Evolutionary conservation across 2,113 vertebrate species (phyloP).

Genomic region (Mesoclemmys tuberculata): DNA sequence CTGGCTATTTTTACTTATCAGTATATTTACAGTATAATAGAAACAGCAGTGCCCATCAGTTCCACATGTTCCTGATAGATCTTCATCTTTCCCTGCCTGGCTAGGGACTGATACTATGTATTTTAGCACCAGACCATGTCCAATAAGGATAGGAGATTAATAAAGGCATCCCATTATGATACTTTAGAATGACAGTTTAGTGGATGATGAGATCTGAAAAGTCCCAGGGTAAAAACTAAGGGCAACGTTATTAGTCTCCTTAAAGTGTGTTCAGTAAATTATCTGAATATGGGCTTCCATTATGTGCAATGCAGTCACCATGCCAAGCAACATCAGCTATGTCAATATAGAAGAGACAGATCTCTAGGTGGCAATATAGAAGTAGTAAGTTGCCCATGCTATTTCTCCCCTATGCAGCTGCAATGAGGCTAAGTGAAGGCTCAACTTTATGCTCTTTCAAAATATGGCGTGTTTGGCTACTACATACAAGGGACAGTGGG

Average conservation of each 20-base stretch:
- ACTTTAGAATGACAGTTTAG: not conserved
- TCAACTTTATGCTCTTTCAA: not conserved
- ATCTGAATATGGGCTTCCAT: not conserved
- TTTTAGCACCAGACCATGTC: not conserved
- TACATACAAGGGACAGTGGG: not conserved
- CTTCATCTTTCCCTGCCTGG: not conserved
- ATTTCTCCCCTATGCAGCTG: not conserved
- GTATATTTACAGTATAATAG: not conserved
- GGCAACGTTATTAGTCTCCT: not conserved
- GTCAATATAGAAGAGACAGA: not conserved
- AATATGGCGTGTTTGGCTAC: not conserved
- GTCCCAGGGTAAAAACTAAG: not conserved
- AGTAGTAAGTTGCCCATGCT: not conserved
- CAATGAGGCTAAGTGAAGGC: not conserved
- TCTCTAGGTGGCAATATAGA: not conserved
- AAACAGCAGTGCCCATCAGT: fast-evolving
- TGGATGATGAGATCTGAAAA: not conserved
- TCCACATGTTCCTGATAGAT: not conserved
- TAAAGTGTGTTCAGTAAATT: not conserved
- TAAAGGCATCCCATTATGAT: not conserved
- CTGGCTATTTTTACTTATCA: not conserved
- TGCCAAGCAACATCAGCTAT: not conserved
- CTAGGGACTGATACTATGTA: not conserved
- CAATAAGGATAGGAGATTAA: not conserved
- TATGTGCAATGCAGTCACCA: not conserved